Evolutionary conservation across 2,797 vertebrate species (phyloP), one percentile per base, ranked within the genome.

Genomic region (Cirrhinus molitorella): DNA sequence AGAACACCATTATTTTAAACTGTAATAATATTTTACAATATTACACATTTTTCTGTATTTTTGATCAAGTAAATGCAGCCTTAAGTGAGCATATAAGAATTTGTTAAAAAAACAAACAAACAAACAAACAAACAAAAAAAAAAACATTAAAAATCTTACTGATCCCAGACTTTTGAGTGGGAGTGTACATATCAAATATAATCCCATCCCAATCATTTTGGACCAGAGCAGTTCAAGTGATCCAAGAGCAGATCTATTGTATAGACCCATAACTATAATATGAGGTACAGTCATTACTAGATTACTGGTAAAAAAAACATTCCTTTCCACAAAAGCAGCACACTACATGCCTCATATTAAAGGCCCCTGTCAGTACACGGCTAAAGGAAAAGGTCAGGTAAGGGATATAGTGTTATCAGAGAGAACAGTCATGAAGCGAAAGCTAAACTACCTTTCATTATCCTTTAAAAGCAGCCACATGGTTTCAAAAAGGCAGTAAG

Each of bases 381-480:
- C 72, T 23, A 40, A 83, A 75, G 76, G 47, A 47, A 76, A 83
- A 83, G 81, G 81, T 83, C 72, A 83, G 37, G 51, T 57, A 53
- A 83, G 51, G 51, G 34, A 83, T 53, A 83, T 55, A 11, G 65
- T 5, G 49, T 55, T 40, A 28, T 67, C 34, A 23, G 72, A 68
- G 51, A 68, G 70, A 66, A 83, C 13, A 68, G 37, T 55, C 49
- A 16, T 31, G 34, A 76, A 59, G 72, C 0, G 6, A 67, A 45
- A 34, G 23, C 37, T 67, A 75, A 31, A 76, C 68, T 31, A 68
- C 34, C 73, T 76, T n/a, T 31, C 13, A 23, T 61, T 49, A 37
- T 53, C 61, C 63, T 55, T 67, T 68, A 55, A 68, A 5, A 47
- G 53, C 47, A 76, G 34, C 19, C 8, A 55, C 3, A 13, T 34